Evolutionary conservation across 2,113 vertebrate genomes (phyloP), one percentile per base, ranked within the genome.

Genomic region (Origma solitaria): DNA sequence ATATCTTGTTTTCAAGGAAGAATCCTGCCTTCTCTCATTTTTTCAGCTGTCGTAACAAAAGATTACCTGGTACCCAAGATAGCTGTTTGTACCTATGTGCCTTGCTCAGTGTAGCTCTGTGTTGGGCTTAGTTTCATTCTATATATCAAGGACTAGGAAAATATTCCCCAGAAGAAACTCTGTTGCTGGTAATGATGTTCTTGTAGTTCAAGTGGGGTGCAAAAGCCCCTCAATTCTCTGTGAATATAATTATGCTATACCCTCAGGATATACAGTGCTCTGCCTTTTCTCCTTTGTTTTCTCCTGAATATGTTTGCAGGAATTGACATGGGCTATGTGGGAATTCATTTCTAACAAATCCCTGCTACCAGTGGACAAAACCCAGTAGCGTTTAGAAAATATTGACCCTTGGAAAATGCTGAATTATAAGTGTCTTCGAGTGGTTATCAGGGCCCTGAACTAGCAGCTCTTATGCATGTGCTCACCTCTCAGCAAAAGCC

Each of bases 401-500:
- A 49, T 1, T 87, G 33, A 66, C 9, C 22, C 20, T 60, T 86
- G 56, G 23, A 92, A 83, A 86, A 47, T 64, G 22, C 31, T 82
- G 65, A 70, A 60, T 91, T 75, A 38, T 11, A 54, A n/a, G 16
- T 88, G 33, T 66, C 42, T 64, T 76, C 1, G 2, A 58, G 54
- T 91, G 50, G 45, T 88, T 79, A 28, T 77, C 21, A 70, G 58
- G 45, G 35, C 45, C 49, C 58, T 93, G 87, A 94, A 51, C 58
- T 90, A 94, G 87, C 66, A 90, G 79, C 75, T 85, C 13, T 91
- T 93, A 40, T 53, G 91, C 93, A 96, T 85, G 79, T 95, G 84
- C 90, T 95, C 62, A 58, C 30, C 75, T 90, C 51, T 88, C 75
- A 85, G 90, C 93, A 90, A 75, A 90, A 93, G 62, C 68, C 53